These are phyloP conservation scores for Cylindroiulus punctatus DNA, from an alignment of 2,888 invertebrate species.

Conservation along the genomic window DNA sequence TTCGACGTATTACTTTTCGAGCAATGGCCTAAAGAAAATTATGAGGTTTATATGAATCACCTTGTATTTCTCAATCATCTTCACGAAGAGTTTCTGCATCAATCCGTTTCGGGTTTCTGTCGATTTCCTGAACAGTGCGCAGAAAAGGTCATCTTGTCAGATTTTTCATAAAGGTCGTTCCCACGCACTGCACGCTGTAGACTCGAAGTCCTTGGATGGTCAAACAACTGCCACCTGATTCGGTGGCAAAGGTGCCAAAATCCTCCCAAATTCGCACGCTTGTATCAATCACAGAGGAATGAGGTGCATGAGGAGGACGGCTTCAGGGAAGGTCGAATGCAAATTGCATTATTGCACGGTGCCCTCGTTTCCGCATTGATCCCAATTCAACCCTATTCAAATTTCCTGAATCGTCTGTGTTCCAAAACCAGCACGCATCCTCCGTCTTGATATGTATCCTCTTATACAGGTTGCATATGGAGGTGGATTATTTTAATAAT, in stretches of 20 bases:
- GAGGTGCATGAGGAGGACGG: not conserved
- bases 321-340: slow-evolving; percentile 16
- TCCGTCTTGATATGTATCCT: too few relatives aligned
- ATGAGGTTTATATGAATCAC: too few relatives aligned
- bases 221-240: not conserved
- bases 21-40: too few relatives aligned
- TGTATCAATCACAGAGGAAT: not conserved
- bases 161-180: not conserved
- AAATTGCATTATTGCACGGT: not conserved
- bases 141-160: not conserved
- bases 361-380: slow-evolving; percentile 34
- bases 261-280: not conserved
- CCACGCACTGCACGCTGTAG: not conserved
- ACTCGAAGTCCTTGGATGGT: not conserved
- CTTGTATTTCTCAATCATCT: not conserved
- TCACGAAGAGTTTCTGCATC: not conserved
- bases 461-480: too few relatives aligned
- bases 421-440: slow-evolving; percentile 14
- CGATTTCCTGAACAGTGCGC: not conserved
- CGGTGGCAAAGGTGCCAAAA: not conserved
- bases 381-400: not conserved
- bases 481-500: too few relatives aligned
- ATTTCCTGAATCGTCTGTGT: slow-evolving; percentile 21
- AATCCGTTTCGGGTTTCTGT: not conserved
- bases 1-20: too few relatives aligned